Percentiles rank a stretch among this genome's conserved stretches.
Evolutionary conservation across 2,888 invertebrate species (phyloP).

Genomic region (Limnephilus lunatus): DNA sequence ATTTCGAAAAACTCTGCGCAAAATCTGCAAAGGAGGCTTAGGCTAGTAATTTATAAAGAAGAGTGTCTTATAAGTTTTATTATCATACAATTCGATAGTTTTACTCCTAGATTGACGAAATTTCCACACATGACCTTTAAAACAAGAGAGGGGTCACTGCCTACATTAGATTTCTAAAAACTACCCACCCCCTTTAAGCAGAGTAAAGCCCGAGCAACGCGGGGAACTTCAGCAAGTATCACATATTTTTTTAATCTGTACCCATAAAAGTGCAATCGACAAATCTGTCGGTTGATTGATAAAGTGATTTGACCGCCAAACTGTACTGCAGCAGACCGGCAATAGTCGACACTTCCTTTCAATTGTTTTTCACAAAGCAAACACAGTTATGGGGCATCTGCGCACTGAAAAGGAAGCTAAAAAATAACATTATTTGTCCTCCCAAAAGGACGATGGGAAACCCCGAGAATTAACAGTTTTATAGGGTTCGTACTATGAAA

Average conservation of each 20-base stretch:
- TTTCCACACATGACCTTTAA: too few species aligned
- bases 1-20: too few species aligned
- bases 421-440: neutral
- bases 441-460: neutral
- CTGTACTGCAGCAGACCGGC: neutral
- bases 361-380: neutral
- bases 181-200: too few species aligned
- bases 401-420: neutral
- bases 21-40: too few species aligned
- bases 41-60: too few species aligned
- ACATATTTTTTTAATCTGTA: neutral
- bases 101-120: too few species aligned
- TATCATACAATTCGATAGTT: too few species aligned
- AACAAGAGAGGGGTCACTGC: too few species aligned
- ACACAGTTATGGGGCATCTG: neutral
- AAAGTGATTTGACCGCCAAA: neutral
- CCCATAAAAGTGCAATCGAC: neutral
- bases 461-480: neutral
- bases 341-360: neutral
- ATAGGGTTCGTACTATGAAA: neutral
- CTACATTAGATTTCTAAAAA: too few species aligned
- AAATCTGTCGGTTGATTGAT: neutral
- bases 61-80: too few species aligned
- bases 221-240: too few species aligned
- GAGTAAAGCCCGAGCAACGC: too few species aligned